Evolutionary conservation across 2,888 invertebrate genomes (phyloP).

Genomic region (Chrysotoxum bicinctum): DNA sequence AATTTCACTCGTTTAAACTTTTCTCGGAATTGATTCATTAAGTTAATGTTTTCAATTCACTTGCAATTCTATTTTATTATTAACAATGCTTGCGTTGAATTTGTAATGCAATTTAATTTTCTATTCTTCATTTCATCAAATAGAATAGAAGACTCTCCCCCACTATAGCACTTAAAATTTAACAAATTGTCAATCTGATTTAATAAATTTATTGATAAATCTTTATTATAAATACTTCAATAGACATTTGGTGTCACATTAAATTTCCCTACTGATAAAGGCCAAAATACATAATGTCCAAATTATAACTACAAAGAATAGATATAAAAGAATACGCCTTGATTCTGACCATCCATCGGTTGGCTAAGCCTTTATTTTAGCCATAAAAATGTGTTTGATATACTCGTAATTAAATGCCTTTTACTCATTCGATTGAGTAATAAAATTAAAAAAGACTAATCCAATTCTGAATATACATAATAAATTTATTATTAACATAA

Average conservation of each 20-base stretch:
- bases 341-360: not conserved
- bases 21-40: too few relatives aligned
- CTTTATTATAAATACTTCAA: not conserved
- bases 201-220: slow-evolving; percentile 10
- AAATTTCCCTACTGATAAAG: not conserved
- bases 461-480: not conserved
- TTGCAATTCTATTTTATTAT: too few relatives aligned
- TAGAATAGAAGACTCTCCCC: not conserved
- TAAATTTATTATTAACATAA: too few relatives aligned
- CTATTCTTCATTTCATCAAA: too few relatives aligned
- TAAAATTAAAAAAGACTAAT: slow-evolving; percentile 4
- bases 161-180: not conserved
- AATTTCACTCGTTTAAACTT: too few relatives aligned
- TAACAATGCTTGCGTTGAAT: too few relatives aligned
- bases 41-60: too few relatives aligned
- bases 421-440: not conserved
- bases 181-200: slow-evolving; percentile 5
- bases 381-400: not conserved
- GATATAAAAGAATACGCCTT: not conserved
- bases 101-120: too few relatives aligned
- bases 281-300: not conserved
- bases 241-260: slow-evolving; percentile 12
- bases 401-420: not conserved
- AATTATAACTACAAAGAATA: not conserved
- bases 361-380: not conserved